Evolutionary conservation across 2,797 vertebrate genomes (phyloP).

Genomic region (Oryzias dopingdopingensis): DNA sequence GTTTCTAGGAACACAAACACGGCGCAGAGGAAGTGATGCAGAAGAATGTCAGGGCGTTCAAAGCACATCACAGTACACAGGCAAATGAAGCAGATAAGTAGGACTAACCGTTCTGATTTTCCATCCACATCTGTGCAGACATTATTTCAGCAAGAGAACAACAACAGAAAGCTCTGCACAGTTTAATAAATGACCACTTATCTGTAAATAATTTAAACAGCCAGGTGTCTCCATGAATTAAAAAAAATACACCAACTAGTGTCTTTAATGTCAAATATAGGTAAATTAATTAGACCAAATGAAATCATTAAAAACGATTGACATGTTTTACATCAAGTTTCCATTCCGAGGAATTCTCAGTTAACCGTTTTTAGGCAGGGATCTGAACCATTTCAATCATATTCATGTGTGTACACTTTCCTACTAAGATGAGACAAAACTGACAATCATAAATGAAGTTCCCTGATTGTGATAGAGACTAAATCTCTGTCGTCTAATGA

Average conservation of each 20-base stretch:
- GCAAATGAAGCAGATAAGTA: conserved; percentile 47
- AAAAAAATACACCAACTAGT: conserved; percentile 16
- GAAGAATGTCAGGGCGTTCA: conserved; percentile 23
- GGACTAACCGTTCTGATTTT: conserved; percentile 64
- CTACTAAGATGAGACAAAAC: conserved; percentile 27
- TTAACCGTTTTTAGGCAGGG: conserved; percentile 61
- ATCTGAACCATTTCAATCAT: conserved; percentile 41
- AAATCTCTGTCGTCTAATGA: conserved; percentile 9
- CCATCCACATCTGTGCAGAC: conserved; percentile 53
- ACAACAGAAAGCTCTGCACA: conserved; percentile 42
- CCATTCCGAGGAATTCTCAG: conserved; percentile 23
- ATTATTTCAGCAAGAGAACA: conserved; percentile 50
- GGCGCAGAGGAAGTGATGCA: conserved; percentile 40
- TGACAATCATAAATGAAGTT: conserved; percentile 29
- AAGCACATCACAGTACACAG: conserved; percentile 36
- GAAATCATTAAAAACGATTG: no score
- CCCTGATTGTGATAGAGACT: conserved; percentile 15
- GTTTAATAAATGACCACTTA: conserved; percentile 39
- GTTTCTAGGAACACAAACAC: conserved; percentile 45
- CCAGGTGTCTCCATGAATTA: conserved; percentile 26
- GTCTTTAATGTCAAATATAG: conserved; percentile 11
- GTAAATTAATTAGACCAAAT: neutral
- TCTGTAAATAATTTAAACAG: conserved; percentile 41
- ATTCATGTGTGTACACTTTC: conserved; percentile 6
- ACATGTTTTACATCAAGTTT: conserved; percentile 12